These are phyloP conservation scores for Tetranychus truncatus DNA, from an alignment of 2,888 invertebrate species.

Conservation along the genomic window DNA sequence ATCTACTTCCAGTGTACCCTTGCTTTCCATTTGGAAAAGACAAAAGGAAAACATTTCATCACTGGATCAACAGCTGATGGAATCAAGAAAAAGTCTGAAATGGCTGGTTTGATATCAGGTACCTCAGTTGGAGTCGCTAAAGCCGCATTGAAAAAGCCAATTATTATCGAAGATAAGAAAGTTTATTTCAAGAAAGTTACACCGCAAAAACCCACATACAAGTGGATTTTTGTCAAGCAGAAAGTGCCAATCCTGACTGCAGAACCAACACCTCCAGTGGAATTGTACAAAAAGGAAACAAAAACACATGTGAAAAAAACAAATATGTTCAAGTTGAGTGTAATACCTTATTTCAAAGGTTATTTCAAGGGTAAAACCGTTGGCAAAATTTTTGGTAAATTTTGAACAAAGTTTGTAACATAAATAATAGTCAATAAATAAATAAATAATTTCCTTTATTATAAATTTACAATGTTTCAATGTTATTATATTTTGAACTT, in stretches of 20 bases:
- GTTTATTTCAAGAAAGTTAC: background rate
- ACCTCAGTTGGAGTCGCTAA: background rate
- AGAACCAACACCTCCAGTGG: background rate
- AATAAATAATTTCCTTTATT: too few relatives aligned
- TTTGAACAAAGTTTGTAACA: background rate
- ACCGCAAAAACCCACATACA: background rate
- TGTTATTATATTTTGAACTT: too few relatives aligned
- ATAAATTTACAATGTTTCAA: too few relatives aligned
- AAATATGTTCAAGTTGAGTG: background rate
- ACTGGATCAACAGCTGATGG: background rate
- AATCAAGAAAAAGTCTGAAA: background rate
- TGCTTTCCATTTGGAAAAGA: too few relatives aligned
- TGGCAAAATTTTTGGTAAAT: background rate
- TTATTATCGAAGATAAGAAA: too few relatives aligned
- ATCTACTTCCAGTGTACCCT: too few relatives aligned
- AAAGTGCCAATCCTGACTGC: background rate
- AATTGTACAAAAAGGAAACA: background rate
- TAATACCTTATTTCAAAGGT: background rate
- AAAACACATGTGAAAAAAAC: background rate
- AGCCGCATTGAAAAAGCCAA: background rate
- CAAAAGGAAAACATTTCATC: background rate
- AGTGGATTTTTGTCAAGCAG: background rate
- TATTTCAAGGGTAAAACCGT: background rate
- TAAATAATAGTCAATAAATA: too few relatives aligned
- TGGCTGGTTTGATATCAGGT: background rate